Evolutionary conservation across 2,888 invertebrate genomes (phyloP).

Genomic region (Protonemura montana): DNA sequence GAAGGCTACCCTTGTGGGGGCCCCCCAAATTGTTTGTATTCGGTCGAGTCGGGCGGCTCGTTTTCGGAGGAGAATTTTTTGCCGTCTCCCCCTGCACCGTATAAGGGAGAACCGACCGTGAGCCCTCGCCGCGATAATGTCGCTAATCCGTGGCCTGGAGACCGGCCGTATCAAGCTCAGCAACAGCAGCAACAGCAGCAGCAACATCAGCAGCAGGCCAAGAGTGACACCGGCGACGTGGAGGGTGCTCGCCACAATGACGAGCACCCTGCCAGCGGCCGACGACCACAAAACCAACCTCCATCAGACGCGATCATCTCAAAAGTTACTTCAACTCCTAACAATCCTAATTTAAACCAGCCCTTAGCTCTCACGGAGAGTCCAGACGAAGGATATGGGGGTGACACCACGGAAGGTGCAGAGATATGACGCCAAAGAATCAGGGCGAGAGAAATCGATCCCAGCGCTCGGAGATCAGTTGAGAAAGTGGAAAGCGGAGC

Average conservation of each 20-base stretch:
- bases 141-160: conserved; percentile 66
- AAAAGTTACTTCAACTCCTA: conserved; percentile 39
- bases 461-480: not conserved
- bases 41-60: conserved; percentile 45
- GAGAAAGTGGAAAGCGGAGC: conserved; percentile 32
- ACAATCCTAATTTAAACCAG: conserved; percentile 30
- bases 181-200: not conserved
- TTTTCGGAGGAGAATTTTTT: conserved; percentile 65
- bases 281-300: conserved; percentile 51
- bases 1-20: conserved; percentile 78
- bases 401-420: conserved; percentile 72
- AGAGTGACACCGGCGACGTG: conserved; percentile 59
- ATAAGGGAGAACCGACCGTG: conserved; percentile 67
- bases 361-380: conserved; percentile 71
- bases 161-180: conserved; percentile 52
- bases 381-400: conserved; percentile 88
- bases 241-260: conserved; percentile 66
- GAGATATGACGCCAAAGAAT: conserved; percentile 69
- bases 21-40: conserved; percentile 55
- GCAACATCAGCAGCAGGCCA: conserved; percentile 7
- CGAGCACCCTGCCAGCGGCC: conserved; percentile 64
- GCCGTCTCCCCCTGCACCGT: conserved; percentile 75
- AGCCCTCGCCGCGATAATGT: conserved; percentile 60
- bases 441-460: conserved; percentile 31
- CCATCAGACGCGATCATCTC: conserved; percentile 35